Conservation (phyloP, 2,797 vertebrate genomes). For the Sarcophilus harrisii region DNA sequence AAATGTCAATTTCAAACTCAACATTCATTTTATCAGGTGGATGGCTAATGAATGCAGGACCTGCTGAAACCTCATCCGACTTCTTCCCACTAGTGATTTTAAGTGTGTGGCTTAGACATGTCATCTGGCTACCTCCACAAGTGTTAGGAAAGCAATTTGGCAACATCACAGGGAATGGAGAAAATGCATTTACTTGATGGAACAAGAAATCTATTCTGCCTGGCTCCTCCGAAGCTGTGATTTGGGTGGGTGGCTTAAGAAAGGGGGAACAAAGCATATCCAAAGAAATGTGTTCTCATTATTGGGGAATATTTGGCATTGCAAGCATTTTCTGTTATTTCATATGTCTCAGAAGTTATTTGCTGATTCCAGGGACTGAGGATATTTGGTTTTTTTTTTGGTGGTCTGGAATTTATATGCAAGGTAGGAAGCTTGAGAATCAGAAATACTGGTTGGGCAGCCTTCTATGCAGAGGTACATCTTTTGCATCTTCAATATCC, state of each 20-base stretch:
- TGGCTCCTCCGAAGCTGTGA: background rate
- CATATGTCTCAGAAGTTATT: background rate
- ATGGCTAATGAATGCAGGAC: background rate
- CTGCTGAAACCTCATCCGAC: background rate
- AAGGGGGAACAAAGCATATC: background rate
- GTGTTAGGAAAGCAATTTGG: constrained; percentile 12
- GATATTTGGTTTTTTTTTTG: background rate
- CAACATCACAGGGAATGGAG: background rate
- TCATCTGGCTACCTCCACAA: background rate
- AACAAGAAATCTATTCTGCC: background rate
- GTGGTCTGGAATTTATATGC: background rate
- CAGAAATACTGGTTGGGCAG: background rate
- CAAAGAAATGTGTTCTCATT: background rate
- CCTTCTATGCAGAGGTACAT: background rate
- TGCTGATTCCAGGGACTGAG: background rate
- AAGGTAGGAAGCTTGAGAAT: background rate
- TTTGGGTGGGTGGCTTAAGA: constrained; percentile 1
- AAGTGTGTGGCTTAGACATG: background rate
- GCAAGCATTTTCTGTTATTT: background rate
- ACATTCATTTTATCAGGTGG: background rate
- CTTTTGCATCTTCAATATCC: background rate
- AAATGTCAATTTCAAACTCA: background rate
- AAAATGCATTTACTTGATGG: constrained; percentile 3
- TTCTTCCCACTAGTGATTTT: constrained; percentile 13
- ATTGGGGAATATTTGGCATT: background rate